These are phyloP conservation scores for Spodoptera frugiperda DNA, from an alignment of 1,140 invertebrate genomes.

Conservation along the genomic window DNA sequence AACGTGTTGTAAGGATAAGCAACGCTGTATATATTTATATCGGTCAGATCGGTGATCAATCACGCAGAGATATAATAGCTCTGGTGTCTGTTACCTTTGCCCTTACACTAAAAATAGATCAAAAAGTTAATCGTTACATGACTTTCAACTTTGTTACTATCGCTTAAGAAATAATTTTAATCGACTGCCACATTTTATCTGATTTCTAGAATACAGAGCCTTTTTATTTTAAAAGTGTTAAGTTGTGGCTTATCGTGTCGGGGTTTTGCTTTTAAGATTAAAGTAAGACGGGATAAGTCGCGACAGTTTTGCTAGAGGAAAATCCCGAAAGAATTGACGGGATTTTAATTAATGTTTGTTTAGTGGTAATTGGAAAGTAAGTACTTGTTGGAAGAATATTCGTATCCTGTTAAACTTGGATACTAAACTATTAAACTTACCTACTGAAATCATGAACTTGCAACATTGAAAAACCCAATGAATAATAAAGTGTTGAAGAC, in stretches of 20 bases:
- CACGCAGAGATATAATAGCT: conserved; percentile 12
- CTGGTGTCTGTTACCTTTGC: conserved; percentile 22
- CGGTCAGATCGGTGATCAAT: conserved; percentile 30
- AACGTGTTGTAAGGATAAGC: conserved; percentile 37
- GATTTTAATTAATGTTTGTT: background rate
- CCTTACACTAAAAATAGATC: conserved; percentile 21
- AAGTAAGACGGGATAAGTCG: background rate
- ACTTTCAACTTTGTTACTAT: conserved; percentile 4
- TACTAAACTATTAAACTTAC: no score
- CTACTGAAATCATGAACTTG: no score
- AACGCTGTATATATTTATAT: conserved; percentile 8
- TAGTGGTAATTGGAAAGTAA: background rate
- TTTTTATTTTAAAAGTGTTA: conserved; percentile 1
- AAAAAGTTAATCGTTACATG: conserved; percentile 7
- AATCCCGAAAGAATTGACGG: background rate
- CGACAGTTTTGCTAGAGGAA: background rate
- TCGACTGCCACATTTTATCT: background rate
- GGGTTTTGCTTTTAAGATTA: background rate
- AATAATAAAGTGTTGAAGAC: no score
- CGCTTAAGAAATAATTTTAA: background rate
- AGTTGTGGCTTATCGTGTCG: background rate
- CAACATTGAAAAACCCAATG: no score
- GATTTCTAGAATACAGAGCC: background rate
- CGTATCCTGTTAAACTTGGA: no score
- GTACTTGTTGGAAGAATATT: no score